Percentiles rank a stretch among this genome's conserved stretches.
Conservation (phyloP, 2,113 vertebrate genomes). For the Cavia porcellus region DNA sequence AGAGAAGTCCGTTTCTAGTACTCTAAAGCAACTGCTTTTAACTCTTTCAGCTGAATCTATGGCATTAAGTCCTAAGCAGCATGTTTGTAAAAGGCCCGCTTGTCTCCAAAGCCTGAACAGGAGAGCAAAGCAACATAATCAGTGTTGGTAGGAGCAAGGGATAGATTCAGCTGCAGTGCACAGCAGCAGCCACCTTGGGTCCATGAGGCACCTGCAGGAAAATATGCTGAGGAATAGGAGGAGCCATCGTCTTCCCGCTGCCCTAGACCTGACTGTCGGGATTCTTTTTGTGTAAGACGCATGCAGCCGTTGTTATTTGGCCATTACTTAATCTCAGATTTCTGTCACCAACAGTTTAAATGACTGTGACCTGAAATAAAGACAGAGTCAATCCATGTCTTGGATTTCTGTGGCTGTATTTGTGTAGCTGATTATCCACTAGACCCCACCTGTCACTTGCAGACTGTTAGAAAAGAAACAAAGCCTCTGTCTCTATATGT, state of each 20-base stretch:
- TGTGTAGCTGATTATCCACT: background rate
- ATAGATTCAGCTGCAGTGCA: background rate
- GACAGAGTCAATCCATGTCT: background rate
- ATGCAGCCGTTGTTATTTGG: background rate
- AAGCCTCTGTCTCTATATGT: background rate
- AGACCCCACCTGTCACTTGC: background rate
- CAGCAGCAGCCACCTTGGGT: background rate
- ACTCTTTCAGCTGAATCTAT: background rate
- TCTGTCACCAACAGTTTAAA: background rate
- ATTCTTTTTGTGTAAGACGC: background rate
- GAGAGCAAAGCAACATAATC: background rate
- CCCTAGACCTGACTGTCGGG: background rate
- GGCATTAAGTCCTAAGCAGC: background rate
- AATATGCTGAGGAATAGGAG: background rate
- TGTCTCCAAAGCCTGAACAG: background rate
- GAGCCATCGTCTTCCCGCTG: background rate
- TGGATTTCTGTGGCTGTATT: background rate
- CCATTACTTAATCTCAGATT: background rate
- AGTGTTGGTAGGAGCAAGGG: background rate
- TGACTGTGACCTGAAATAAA: background rate
- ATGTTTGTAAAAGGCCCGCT: background rate
- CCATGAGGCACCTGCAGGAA: background rate
- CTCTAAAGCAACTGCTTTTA: background rate
- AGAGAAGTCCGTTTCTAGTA: background rate
- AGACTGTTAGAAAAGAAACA: background rate